phyloP scores from a whole-genome alignment of 53 echinoderm and acorn worm species.

The Glandiceps talaboti region DNA sequence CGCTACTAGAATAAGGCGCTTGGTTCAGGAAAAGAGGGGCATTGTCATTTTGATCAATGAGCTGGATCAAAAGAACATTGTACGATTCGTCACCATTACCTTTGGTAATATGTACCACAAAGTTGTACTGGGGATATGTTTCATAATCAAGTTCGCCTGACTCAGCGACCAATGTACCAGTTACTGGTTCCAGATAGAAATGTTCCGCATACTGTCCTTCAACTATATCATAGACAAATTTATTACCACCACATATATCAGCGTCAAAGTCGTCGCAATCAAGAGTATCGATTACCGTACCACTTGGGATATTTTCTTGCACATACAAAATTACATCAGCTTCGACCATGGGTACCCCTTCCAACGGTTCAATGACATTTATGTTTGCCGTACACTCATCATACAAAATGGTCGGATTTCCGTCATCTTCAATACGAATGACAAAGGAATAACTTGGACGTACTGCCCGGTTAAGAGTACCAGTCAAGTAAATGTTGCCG shows the following conservation, averaged over 20 bases:
- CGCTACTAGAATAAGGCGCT: slow-evolving; percentile 23
- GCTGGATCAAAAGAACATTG: slow-evolving; percentile 18
- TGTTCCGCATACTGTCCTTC: not conserved
- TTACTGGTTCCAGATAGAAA: not conserved
- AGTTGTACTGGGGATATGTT: not conserved
- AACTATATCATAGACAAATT: not conserved
- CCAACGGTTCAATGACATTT: not conserved
- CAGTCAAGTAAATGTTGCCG: not conserved
- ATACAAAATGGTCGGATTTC: not conserved
- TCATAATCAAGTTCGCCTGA: not conserved
- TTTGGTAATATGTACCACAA: not conserved
- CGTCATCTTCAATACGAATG: not conserved
- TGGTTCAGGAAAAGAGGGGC: slow-evolving; percentile 50
- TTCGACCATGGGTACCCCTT: not conserved
- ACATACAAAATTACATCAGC: slow-evolving; percentile 10
- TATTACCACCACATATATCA: slow-evolving; percentile 19
- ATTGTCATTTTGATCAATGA: slow-evolving; percentile 84
- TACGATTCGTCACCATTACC: not conserved
- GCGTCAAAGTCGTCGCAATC: slow-evolving; percentile 46
- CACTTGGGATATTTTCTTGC: slow-evolving; percentile 34
- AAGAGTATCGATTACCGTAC: slow-evolving; percentile 48
- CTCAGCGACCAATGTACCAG: not conserved
- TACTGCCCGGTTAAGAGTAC: not conserved
- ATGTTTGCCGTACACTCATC: not conserved
- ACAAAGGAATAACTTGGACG: not conserved